Evolutionary conservation across 2,888 invertebrate species (phyloP), one percentile per base, ranked within the genome.

Genomic region (Epiblema foenella): DNA sequence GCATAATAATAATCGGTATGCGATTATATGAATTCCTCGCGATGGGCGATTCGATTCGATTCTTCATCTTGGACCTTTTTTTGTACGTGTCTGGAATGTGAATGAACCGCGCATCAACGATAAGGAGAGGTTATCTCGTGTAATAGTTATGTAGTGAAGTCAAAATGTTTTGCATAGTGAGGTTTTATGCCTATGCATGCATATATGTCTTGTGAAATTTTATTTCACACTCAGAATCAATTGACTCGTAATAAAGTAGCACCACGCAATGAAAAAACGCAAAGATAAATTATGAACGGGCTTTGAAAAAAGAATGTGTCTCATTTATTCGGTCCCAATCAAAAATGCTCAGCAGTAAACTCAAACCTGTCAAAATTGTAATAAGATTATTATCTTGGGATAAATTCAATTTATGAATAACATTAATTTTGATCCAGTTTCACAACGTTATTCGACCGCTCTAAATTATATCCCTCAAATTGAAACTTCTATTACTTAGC

Each of bases 1-100:
- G 86, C 86, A 88, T 86, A 88, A 83, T 86, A 84, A 84, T 85
- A 85, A 84, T 84, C 83, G 86, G 86, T 83, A 87, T 86, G 85
- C 87, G 86, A 83, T 87, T 86, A 88, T 88, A 87, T 82, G 85
- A 85, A 85, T 87, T 84, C 84, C 83, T 71, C 60, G 76, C 77
- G 77, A 78, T 83, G 77, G 74, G 75, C 78, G 79, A 77, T 80
- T 81, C 81, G 75, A 81, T 79, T 81, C 78, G 78, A 81, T 83
- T 83, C 79, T 74, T 77, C 75, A 78, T 81, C 77, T 79, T 76
- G 76, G 82, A 86, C 87, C 86, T 87, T 88, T 86, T 86, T 85
- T 80, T 77, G 81, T 73, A 80, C 87, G 86, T 81, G 89, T 76
- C 69, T 73, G 62, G 89, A 87, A 87, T 87, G 72, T 74, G 65